Evolutionary conservation across 1,140 invertebrate species (phyloP), one percentile per base, ranked within the genome.

Genomic region (Lordiphosa clarofinis): DNA sequence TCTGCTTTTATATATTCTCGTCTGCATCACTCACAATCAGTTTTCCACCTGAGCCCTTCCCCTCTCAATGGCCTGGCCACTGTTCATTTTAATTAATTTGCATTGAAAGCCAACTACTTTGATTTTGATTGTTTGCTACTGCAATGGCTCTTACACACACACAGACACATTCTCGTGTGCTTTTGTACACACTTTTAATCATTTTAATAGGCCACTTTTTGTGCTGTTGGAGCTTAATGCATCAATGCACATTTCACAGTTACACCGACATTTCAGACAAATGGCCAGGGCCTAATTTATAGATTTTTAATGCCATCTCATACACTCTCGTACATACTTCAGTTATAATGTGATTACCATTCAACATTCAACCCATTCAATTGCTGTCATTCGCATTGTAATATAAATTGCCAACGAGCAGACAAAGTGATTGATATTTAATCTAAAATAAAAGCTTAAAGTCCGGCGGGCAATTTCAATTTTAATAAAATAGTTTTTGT

Each of bases 171-270:
- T 40, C 37, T 40, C 3, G 24, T 19, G 50, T 12, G 24, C 8
- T 1, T 28, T 28, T 28, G 24, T 28, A 24, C 12, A 36, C 21
- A 61, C 58, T 74, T 78, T 75, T 71, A 81, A 82, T 82, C 72
- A 81, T 68, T 64, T 82, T 82, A 81, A 81, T 82, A 82, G 69
- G 58, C 58, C 67, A 65, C 53, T 79, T 81, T 81, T 74, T 79
- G 66, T 52, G 42, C 39, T 19, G 53, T 19, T 69, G 37, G 19
- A 59, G 76, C 76, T 75, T 75, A 63, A 60, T 75, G 71, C 71
- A 54, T 54, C 62, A 73, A 68, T 73, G 71, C 57, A 46, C 43
- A 57, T 65, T 69, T 59, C 37, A 38, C 66, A 56, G 50, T 65
- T 53, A 67, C 40, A 24, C 38, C 13, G 39, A 37, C 37, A 57